Base-by-base conservation (phyloP, 2,888 invertebrate species). In the Barypeithes pellucidus region DNA sequence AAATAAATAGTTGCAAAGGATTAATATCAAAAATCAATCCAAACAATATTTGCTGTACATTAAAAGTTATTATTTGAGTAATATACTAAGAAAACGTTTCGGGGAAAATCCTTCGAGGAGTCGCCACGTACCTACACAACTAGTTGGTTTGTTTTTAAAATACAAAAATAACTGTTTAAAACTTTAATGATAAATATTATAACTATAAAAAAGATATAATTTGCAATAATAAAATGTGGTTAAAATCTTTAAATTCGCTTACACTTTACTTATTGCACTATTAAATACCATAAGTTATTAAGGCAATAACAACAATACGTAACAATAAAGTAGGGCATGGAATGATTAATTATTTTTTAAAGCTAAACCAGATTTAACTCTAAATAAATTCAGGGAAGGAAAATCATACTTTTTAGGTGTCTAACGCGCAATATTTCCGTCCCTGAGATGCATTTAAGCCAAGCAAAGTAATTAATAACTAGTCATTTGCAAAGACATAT, bases 131-230 rank as follows among this genome's bases (percentile, higher is more conserved):
- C n/a, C n/a, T n/a, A n/a, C n/a, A n/a, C n/a, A n/a, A n/a, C n/a
- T n/a, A n/a, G n/a, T n/a, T n/a, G n/a, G n/a, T n/a, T n/a, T n/a
- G n/a, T n/a, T 47, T 20, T 7, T 22, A 11, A 50, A 22, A 50
- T n/a, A 50, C 22, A 2, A 50, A 22, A n/a, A 12, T 22, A 50
- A 50, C 22, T 12, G 22, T 50, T 50, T 2, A 50, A 22, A 50
- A 50, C 50, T 50, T 47, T 50, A 8, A 22, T 50, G 1, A 50
- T 18, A 18, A 5, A 18, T 18, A 22, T 20, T 20, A 22, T 50
- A 50, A 50, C 22, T 50, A 50, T 50, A 50, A 22, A 50, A n/a
- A 50, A 22, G 50, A 50, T 22, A 50, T 22, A 50, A 50, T 50
- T 50, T 22, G 50, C 50, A 47, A 47, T 47, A 47, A 20, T 20